Evolutionary conservation across 2,797 vertebrate genomes (phyloP).

Genomic region (Chelidonichthys spinosus): DNA sequence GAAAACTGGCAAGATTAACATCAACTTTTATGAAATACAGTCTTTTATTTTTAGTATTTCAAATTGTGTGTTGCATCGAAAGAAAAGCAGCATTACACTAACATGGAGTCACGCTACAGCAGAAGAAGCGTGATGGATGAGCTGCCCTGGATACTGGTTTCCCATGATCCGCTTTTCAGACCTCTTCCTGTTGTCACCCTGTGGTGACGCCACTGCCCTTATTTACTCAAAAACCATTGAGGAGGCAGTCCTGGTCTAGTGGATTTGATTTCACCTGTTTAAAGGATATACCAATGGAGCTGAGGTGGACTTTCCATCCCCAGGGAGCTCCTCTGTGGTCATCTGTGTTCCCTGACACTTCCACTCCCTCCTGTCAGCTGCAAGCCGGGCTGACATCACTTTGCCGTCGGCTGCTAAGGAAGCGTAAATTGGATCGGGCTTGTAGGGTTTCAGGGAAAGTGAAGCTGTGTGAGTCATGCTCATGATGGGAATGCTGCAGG

Average conservation of each 20-base stretch:
- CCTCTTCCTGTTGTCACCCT: conserved; percentile 35
- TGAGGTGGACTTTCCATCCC: conserved; percentile 47
- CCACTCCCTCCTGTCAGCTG: conserved; percentile 52
- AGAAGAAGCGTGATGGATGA: too few relatives aligned
- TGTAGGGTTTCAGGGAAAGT: conserved; percentile 62
- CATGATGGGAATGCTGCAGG: conserved; percentile 30
- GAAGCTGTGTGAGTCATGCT: conserved; percentile 44
- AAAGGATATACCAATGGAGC: conserved; percentile 5
- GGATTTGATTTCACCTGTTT: conserved; percentile 56
- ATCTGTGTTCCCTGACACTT: conserved; percentile 47
- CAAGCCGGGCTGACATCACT: conserved; percentile 62
- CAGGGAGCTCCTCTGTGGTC: conserved; percentile 51
- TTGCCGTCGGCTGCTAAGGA: conserved; percentile 29
- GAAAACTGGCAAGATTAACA: conserved; percentile 47
- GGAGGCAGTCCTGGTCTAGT: background rate
- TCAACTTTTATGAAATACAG: conserved; percentile 33
- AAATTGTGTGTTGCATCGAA: conserved; percentile 5
- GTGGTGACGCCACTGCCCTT: conserved; percentile 30
- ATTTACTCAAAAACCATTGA: conserved; percentile 34
- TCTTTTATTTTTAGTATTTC: background rate
- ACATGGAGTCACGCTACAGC: too few relatives aligned
- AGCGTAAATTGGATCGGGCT: conserved; percentile 54
- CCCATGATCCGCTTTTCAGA: conserved; percentile 32
- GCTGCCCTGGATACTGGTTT: conserved; percentile 29
- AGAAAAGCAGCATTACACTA: conserved; percentile 2